Evolutionary conservation across 92 coral and sea anemone genomes (phyloP), one percentile per base, ranked within the genome.

Genomic region (Porites rus): DNA sequence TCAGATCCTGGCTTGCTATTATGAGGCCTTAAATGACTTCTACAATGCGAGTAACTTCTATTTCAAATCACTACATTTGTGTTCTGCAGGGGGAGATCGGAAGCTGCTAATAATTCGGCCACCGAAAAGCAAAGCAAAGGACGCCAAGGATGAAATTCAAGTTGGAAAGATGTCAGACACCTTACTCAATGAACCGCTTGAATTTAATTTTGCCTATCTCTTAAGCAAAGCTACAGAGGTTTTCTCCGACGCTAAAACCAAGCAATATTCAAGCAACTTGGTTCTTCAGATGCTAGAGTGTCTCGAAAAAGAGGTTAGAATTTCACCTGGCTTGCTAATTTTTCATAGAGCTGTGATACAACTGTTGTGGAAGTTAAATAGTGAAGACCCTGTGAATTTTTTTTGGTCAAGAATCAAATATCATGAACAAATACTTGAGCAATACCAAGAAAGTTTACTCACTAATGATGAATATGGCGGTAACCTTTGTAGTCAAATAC

Each of bases 1-100:
- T 31, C 77, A 73, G 50, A 73, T 73, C 59, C 77, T 73, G n/a
- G 77, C 60, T 11, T 12, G 51, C 12, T 50, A 51, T 51, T 73
- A 50, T 53, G 22, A 53, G 20, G 8, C 9, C 25, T 22, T 17
- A 17, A 50, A 73, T 1, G 12, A 73, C 61, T 1, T 16, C 2
- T 73, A 14, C 9, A 73, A 11, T 16, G 18, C 24, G 13, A 7
- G 13, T 18, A 14, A 50, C 14, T 51, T 50, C 28, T 73, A 51
- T 28, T 6, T 22, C 58, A 73, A 51, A 13, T 59, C 31, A 6
- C 77, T 73, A 24, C 28, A 73, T 22, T 59, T 12, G 51, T 7
- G 60, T 20, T 50, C 5, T 5, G 61, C 10, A 51, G 60, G 21
- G 60, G 77, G 77, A 73, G 62, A 51, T 61, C 10, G 5, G 61